phyloP scores from a whole-genome alignment of 2,888 invertebrate genomes.

The Podabrus alpinus region DNA sequence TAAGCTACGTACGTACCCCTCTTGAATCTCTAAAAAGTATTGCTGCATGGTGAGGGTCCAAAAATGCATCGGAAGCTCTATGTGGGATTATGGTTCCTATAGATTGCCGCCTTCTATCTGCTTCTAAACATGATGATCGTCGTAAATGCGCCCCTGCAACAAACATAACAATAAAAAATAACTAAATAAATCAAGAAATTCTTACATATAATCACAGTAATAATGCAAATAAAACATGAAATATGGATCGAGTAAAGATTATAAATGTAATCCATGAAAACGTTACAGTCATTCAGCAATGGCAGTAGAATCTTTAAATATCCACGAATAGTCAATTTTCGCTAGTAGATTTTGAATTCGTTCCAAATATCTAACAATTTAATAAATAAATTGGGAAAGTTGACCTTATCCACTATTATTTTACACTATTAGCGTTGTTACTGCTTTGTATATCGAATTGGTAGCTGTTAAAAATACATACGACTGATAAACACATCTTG shows the following conservation, averaged over 20 bases:
- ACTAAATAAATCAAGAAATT: background rate
- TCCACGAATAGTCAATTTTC: conserved; percentile 5
- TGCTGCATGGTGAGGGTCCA: conserved; percentile 88
- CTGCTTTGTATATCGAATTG: background rate
- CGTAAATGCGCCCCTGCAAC: conserved; percentile 76
- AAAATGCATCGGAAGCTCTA: conserved; percentile 75
- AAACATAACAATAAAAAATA: background rate
- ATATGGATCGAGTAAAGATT: conserved; percentile 1
- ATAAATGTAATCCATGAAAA: background rate
- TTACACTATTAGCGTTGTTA: background rate
- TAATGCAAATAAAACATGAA: background rate
- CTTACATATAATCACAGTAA: conserved; percentile 10
- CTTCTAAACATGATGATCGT: conserved; percentile 71
- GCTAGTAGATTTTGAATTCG: conserved; percentile 9
- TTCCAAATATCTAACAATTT: conserved; percentile 8
- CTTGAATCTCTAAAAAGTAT: conserved; percentile 90
- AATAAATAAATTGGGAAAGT: background rate
- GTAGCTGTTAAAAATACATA: background rate
- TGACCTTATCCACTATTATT: background rate
- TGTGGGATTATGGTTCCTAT: conserved; percentile 70
- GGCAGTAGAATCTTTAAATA: conserved; percentile 8
- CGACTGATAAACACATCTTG: background rate
- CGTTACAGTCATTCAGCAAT: background rate
- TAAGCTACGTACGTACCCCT: conserved; percentile 77
- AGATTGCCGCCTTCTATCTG: conserved; percentile 78